A percentile compares a stretch with the other conserved stretches of the same genome.
phyloP scores from a whole-genome alignment of 1,140 invertebrate genomes.

The Anoplolepis gracilipes region DNA sequence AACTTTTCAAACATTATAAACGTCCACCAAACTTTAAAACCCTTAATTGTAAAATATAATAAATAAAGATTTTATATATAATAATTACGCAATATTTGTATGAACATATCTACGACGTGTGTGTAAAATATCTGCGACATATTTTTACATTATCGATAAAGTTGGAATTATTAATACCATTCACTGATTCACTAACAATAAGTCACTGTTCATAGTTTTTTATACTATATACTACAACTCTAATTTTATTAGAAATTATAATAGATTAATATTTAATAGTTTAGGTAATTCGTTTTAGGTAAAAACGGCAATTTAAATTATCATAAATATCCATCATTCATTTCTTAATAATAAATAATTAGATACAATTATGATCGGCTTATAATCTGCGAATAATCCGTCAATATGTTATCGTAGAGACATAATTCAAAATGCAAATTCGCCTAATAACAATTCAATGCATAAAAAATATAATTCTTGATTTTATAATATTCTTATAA shows the following conservation, averaged over 20 bases:
- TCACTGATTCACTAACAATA: not conserved
- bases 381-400: not conserved
- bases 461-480: not conserved
- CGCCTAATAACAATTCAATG: not conserved
- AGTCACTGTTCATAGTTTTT: not conserved
- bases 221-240: not conserved
- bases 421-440: not conserved
- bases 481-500: not conserved
- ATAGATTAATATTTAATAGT: not conserved
- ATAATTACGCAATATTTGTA: not conserved
- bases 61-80: not conserved
- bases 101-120: not conserved
- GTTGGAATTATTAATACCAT: not conserved
- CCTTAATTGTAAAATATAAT: not conserved
- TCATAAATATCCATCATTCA: too few relatives aligned
- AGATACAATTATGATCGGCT: not conserved
- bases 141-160: slow-evolving; percentile 2
- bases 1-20: not conserved
- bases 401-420: not conserved
- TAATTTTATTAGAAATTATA: not conserved
- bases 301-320: not conserved
- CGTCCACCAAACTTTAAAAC: not conserved
- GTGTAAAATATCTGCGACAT: not conserved
- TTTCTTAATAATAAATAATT: too few relatives aligned
- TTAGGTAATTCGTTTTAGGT: not conserved